phyloP scores from a whole-genome alignment of 2,888 invertebrate species.

The Conus canariensis region DNA sequence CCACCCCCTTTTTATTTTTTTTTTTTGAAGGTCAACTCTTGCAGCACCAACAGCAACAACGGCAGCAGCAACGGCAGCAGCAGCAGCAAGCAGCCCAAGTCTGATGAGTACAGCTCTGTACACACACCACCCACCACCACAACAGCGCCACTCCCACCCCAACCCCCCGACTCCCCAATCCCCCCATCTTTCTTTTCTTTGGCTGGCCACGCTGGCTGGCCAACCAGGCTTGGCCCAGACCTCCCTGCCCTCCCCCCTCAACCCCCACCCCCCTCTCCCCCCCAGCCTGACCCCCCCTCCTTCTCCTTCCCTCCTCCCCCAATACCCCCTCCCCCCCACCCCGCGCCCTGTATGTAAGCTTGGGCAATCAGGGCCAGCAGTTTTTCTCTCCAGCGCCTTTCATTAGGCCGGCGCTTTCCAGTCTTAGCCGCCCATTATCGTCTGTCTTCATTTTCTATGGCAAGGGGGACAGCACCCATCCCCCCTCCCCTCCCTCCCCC shows the following conservation, averaged over 20 bases:
- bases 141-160: no score
- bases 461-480: no score
- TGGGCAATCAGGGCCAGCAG: neutral
- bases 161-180: no score
- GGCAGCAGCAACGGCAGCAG: no score
- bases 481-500: no score
- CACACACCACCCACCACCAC: no score
- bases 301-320: neutral
- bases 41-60: no score
- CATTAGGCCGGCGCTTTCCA: neutral
- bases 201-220: neutral
- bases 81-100: no score
- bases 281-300: neutral
- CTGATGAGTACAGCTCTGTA: no score
- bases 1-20: no score
- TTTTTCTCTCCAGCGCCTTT: neutral
- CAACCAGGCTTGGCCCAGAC: no score
- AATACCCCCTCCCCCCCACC: neutral
- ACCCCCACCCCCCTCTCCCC: neutral
- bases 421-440: constrained; percentile 15
- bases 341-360: neutral
- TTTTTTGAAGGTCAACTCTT: no score
- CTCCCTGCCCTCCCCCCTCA: neutral
- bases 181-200: neutral
- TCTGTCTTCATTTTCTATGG: constrained; percentile 25